Evolutionary conservation across 2,113 vertebrate genomes (phyloP).

Genomic region (Nannobrachium achirus): DNA sequence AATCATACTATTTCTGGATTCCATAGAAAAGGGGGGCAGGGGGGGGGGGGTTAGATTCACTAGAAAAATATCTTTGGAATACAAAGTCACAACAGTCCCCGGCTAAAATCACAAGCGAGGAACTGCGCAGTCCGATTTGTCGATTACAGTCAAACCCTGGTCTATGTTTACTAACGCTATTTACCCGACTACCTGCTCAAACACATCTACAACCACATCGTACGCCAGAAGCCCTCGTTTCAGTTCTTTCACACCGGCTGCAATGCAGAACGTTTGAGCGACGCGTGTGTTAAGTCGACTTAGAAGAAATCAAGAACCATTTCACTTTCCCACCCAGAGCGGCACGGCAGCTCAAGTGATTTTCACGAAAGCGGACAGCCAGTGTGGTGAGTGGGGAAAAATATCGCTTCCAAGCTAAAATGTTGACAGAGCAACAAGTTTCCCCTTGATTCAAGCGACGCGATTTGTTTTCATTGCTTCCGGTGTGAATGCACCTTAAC

Average conservation of each 20-base stretch:
- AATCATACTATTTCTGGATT: slow-evolving; percentile 71
- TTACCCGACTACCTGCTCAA: slow-evolving; percentile 82
- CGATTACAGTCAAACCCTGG: slow-evolving; percentile 77
- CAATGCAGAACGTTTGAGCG: background rate
- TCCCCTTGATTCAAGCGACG: no score
- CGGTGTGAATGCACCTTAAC: no score
- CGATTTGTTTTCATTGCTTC: no score
- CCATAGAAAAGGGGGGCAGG: slow-evolving; percentile 72
- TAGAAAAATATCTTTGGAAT: slow-evolving; percentile 88
- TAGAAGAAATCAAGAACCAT: no score
- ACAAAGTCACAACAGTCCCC: slow-evolving; percentile 71
- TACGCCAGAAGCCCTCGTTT: slow-evolving; percentile 66
- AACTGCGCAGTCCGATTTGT: slow-evolving; percentile 70
- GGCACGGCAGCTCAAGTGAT: no score
- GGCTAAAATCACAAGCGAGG: slow-evolving; percentile 75
- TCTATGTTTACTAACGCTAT: slow-evolving; percentile 72
- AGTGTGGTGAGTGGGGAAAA: no score
- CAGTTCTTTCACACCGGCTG: slow-evolving; percentile 21
- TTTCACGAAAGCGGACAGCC: no score
- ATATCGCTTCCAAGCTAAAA: no score
- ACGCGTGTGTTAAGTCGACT: no score
- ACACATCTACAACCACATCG: slow-evolving; percentile 78
- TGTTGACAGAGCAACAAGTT: no score
- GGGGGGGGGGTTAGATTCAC: slow-evolving; percentile 43
- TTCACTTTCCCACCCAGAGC: no score